Evolutionary conservation across 1,140 invertebrate genomes (phyloP).

Genomic region (Doryteuthis pealeii): DNA sequence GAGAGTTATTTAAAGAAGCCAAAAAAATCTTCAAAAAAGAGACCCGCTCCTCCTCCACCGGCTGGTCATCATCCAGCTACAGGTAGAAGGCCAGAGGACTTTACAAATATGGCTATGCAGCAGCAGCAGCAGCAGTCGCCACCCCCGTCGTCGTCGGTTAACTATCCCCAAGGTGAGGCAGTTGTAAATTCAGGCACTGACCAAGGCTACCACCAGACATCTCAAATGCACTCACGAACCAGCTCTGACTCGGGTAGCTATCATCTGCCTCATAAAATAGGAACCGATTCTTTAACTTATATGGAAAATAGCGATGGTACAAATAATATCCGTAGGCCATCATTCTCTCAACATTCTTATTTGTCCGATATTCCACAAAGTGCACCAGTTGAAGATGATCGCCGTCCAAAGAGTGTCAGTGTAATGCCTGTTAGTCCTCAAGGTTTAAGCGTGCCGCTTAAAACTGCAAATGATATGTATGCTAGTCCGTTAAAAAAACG

Average conservation of each 20-base stretch:
- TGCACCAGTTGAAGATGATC: background rate
- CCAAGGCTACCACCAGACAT: background rate
- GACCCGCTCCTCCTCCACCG: background rate
- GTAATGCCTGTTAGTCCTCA: background rate
- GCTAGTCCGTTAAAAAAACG: background rate
- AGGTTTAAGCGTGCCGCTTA: background rate
- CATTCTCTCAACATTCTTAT: background rate
- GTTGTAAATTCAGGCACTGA: background rate
- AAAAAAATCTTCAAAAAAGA: background rate
- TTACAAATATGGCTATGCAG: background rate
- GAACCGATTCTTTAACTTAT: background rate
- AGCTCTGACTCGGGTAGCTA: background rate
- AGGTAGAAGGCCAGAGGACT: no score
- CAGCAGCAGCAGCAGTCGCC: background rate
- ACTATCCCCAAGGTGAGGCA: background rate
- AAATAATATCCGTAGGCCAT: background rate
- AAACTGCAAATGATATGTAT: slow-evolving; percentile 9
- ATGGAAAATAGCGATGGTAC: background rate
- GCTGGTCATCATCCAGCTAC: background rate
- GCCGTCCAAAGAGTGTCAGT: background rate
- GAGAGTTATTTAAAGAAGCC: background rate
- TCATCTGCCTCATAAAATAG: background rate
- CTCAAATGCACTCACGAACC: background rate
- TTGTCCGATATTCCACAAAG: background rate
- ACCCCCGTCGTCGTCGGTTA: background rate